Percentiles rank a stretch among this genome's conserved stretches.
These are phyloP conservation scores for Subacronicta megacephala DNA, from an alignment of 2,888 invertebrate genomes.

Conservation along the genomic window DNA sequence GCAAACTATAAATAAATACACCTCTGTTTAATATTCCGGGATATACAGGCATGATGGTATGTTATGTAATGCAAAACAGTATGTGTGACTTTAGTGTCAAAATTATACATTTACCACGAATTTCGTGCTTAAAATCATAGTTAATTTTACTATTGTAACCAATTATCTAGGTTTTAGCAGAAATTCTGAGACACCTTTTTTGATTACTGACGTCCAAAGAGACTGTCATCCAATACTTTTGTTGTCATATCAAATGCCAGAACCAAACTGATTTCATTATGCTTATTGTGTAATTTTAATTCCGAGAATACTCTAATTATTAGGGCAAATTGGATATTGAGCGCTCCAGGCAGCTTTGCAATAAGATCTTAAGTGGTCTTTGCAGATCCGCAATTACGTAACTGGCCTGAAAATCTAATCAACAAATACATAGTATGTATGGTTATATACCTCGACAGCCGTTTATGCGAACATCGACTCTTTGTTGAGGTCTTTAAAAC, in stretches of 20 bases:
- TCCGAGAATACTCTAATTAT: conserved; percentile 18
- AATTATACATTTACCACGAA: too few relatives aligned
- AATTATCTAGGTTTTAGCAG: conserved; percentile 12
- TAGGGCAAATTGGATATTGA: conserved; percentile 16
- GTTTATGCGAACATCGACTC: conserved; percentile 31
- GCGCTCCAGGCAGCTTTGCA: conserved; percentile 20
- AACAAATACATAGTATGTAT: conserved; percentile 26
- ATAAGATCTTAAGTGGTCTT: conserved; percentile 23
- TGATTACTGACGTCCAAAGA: conserved; percentile 29
- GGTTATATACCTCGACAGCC: conserved; percentile 16
- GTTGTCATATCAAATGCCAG: conserved; percentile 28
- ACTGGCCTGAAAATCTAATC: conserved; percentile 52
- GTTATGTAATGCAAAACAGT: too few relatives aligned
- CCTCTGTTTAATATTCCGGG: too few relatives aligned
- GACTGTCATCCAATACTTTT: conserved; percentile 27
- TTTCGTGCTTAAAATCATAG: too few relatives aligned
- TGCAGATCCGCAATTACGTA: conserved; percentile 37
- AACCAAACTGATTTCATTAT: conserved; percentile 20
- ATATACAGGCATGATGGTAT: too few relatives aligned
- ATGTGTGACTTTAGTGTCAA: too few relatives aligned
- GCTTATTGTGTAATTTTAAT: conserved; percentile 30
- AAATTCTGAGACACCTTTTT: conserved; percentile 19
- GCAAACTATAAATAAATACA: too few relatives aligned
- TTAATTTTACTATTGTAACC: too few relatives aligned
- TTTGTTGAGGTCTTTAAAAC: conserved; percentile 22